These are phyloP conservation scores for Macrobrachium nipponense DNA, from an alignment of 1,140 invertebrate species.

Conservation along the genomic window DNA sequence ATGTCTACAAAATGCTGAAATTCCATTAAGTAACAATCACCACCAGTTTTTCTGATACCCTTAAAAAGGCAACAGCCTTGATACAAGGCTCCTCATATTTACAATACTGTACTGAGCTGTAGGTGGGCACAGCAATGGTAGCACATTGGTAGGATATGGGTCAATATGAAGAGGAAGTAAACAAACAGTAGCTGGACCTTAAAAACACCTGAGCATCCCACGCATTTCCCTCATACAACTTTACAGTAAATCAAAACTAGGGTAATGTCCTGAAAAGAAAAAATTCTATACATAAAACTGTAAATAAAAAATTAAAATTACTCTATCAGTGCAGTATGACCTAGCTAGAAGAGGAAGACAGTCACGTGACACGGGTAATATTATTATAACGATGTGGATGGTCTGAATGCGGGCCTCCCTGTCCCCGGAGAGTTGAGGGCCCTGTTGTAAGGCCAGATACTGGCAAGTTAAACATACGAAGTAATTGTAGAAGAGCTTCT, in stretches of 20 bases:
- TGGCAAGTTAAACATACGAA: slow-evolving; percentile 41
- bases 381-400: slow-evolving; percentile 53
- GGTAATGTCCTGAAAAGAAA: slow-evolving; percentile 15
- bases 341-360: slow-evolving; percentile 37
- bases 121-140: too few species aligned
- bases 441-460: slow-evolving; percentile 45
- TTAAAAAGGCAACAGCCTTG: too few species aligned
- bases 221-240: slow-evolving; percentile 12
- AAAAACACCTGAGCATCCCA: slow-evolving; percentile 46
- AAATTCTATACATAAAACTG: slow-evolving; percentile 19
- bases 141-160: too few species aligned
- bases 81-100: too few species aligned
- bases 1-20: background rate
- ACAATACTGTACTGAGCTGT: too few species aligned
- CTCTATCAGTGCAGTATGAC: slow-evolving; percentile 15
- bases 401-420: slow-evolving; percentile 21
- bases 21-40: background rate
- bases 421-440: slow-evolving; percentile 20
- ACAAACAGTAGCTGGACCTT: slow-evolving; percentile 39
- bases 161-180: slow-evolving; percentile 2
- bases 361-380: slow-evolving; percentile 54
- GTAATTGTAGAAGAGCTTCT: slow-evolving; percentile 45
- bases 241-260: slow-evolving; percentile 3
- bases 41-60: too few species aligned
- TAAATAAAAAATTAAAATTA: slow-evolving; percentile 15